Evolutionary conservation across 2,888 invertebrate genomes (phyloP), one percentile per base, ranked within the genome.

Genomic region (Xylota segnis): DNA sequence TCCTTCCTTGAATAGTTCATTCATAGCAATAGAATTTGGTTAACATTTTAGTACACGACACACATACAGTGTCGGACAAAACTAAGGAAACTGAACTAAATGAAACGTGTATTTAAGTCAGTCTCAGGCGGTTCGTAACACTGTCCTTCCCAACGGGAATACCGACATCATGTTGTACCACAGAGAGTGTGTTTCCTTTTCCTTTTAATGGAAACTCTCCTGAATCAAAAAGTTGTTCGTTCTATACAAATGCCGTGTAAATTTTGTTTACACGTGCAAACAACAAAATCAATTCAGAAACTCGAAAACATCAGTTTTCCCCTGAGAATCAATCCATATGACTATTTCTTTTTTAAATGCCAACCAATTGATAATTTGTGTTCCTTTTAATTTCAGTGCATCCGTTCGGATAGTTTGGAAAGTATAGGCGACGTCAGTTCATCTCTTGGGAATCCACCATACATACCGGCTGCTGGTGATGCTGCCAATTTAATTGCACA

Each of bases 361-460:
- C 50, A 14, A 6, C 6, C n/a, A 14, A 56, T 18, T 58, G 10
- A n/a, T n/a, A n/a, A n/a, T 10, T 12, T 58, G 34, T 10, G 27
- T 43, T 58, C 7, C 37, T 65, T 78, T 18, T 61, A n/a, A 37
- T 83, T 87, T 23, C 84, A 92, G 92, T 92, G 92, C 88, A 89
- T 92, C 18, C 93, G 95, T 88, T 94, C 94, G 27, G 94, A 94
- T 90, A 95, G 95, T 89, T 93, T 95, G 93, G 94, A 95, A 90
- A 95, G 95, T 90, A 94, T 95, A 87, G 94, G 94, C 16, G 94
- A 95, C 90, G 92, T 92, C n/a, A 92, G 90, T 86, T 89, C 91
- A 45, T 91, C 92, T 40, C 88, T 92, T 63, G 91, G 91, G 23
- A 92, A 92, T 89, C 90, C 91, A 37, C 90, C 92, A 12, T 92